Evolutionary conservation across 64 coral and sea anemone genomes (phyloP), one percentile per base, ranked within the genome.

Genomic region (Exaiptasia diaphana): DNA sequence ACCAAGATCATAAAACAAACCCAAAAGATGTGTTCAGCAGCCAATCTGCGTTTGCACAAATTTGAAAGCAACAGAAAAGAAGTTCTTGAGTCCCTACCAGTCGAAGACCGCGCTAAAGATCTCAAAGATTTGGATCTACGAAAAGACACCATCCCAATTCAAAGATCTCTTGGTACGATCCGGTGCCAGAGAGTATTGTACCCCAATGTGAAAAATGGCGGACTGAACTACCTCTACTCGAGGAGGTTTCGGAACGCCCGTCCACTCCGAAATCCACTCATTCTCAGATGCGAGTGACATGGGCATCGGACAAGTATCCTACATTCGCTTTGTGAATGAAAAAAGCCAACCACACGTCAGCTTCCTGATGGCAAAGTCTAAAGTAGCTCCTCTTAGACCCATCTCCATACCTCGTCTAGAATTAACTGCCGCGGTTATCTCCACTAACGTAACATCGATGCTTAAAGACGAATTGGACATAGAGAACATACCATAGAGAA

Each of bases 131-230:
- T 73, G 29, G 81, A 85, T 32, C 82, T 85, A 18, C 25, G 54
- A 18, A 28, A 55, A 26, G 68, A 85, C 68, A 62, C 24, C 24
- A 31, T 73, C 24, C 68, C 68, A 1, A 64, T 85, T 5, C 82
- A 74, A 71, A 73, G 68, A 20, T 85, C 82, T 5, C 82, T 85
- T 40, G 82, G 82, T 30, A 85, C 82, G 17, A 73, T 60, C 52
- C 61, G 67, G 82, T 85, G 82, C 50, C n/a, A n/a, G 68, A 85
- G 0, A 38, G 74, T 3, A 48, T 74, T 3, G 13, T 41, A 11
- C 69, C 82, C 4, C 77, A 36, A 33, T 81, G 43, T 56, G 40
- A 78, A 27, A 80, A 80, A 64, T 65, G 76, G 76, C 57, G 56
- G 36, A 31, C 77, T 21, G 54, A 81, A 18, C 41, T 81, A 32